Base-by-base conservation (phyloP, 2,113 vertebrate genomes). In the Heterotis niloticus region DNA sequence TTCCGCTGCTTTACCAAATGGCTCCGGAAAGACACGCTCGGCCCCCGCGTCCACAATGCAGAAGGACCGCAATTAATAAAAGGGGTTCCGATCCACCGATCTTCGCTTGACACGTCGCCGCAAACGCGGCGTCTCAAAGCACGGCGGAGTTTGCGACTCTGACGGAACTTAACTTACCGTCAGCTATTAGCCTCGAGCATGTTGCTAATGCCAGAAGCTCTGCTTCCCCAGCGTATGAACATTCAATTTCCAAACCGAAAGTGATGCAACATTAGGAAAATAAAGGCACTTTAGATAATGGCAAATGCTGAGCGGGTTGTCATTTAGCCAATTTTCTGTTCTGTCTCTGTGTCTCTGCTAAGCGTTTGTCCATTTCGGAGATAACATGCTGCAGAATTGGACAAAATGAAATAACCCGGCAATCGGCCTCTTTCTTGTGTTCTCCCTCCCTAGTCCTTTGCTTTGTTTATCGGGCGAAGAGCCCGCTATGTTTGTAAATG, bases 401-500 rank as follows among this genome's bases (percentile, higher is more conserved):
- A 23, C 14, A 74, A 57, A 74, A 74, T 59, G 26, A 59, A 59
- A 54, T 54, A 51, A 17, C 57, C 71, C 24, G 17, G 24, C 71
- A 28, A 18, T 20, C n/a, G 54, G n/a, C 71, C 28, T 14, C 54
- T 59, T 57, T 59, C 71, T 29, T 26, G 51, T 7, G 34, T 24
- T 74, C 54, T 16, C 71, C 57, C 54, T 23, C 64, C 5, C 64
- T 24, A 7, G 52, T 24, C 14, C 56, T 23, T 26, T 10, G 54
- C 57, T 74, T 54, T 74, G 71, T 74, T 74, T 74, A 74, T 74
- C 71, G 71, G 57, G 52, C 26, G 24, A 24, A 20, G 54, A 51
- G 57, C 71, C 71, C 57, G 71, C 71, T 74, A 51, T 5, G 71
- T 24, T 74, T 74, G 52, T 57, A 74, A 74, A 74, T 74, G 71